These are phyloP conservation scores for Drosophila neonasuta DNA, from an alignment of 2,888 invertebrate species.

Conservation along the genomic window DNA sequence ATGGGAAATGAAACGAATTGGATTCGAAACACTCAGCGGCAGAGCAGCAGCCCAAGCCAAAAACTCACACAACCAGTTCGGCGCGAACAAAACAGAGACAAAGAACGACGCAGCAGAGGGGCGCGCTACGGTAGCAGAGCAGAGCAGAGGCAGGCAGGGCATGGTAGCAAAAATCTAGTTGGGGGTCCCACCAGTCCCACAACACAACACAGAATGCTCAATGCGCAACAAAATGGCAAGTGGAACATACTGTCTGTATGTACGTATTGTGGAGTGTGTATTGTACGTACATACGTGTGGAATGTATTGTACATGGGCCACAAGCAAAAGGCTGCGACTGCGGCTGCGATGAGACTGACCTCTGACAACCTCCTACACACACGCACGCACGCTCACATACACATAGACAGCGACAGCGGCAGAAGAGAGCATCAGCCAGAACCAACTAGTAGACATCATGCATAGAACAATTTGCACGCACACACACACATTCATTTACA, in stretches of 20 bases:
- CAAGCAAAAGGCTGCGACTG: constrained; percentile 52
- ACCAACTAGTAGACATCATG: constrained; percentile 38
- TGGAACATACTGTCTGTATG: constrained; percentile 47
- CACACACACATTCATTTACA: constrained; percentile 5
- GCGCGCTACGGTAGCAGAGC: constrained; percentile 9
- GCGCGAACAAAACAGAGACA: constrained; percentile 59
- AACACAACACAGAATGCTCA: constrained; percentile 40
- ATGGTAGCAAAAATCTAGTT: constrained; percentile 71
- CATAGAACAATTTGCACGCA: constrained; percentile 11
- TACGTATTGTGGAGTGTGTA: constrained; percentile 10
- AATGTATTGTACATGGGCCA: constrained; percentile 56
- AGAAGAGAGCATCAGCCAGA: constrained; percentile 54
- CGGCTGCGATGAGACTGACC: constrained; percentile 71
- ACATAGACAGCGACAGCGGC: constrained; percentile 30
- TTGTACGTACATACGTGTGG: constrained; percentile 52
- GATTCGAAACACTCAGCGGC: constrained; percentile 24
- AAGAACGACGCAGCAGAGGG: constrained; percentile 57
- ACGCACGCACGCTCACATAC: constrained; percentile 22
- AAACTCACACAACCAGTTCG: constrained; percentile 75
- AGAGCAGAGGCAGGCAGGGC: constrained; percentile 18
- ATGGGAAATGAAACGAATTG: constrained; percentile 20
- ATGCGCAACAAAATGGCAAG: constrained; percentile 63
- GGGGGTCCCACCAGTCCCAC: constrained; percentile 39
- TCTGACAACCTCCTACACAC: constrained; percentile 77
- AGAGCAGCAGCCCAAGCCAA: constrained; percentile 44